phyloP scores from a whole-genome alignment of 2,113 vertebrate species.

The Numida meleagris region DNA sequence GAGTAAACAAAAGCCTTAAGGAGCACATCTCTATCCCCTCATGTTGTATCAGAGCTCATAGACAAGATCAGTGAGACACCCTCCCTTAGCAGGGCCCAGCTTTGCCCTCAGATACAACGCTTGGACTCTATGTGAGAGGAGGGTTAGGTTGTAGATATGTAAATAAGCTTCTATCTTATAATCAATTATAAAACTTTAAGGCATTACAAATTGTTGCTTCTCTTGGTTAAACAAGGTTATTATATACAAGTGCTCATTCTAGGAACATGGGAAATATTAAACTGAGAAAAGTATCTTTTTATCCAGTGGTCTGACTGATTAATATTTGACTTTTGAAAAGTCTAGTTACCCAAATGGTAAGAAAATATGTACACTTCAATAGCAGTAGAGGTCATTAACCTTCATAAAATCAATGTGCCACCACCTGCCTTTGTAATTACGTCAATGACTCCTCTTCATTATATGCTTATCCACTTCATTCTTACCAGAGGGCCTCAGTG shows the following conservation, averaged over 20 bases:
- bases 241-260: not conserved
- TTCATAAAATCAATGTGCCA: conserved; percentile 19
- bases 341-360: conserved; percentile 26
- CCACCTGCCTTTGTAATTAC: conserved; percentile 34
- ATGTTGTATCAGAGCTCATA: not conserved
- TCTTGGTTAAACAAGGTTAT: not conserved
- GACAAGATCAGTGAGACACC: not conserved
- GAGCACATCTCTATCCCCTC: not conserved
- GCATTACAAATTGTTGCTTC: not conserved
- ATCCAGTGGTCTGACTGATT: not conserved
- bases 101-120: not conserved
- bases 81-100: not conserved
- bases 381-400: not conserved
- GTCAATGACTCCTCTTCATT: conserved; percentile 40
- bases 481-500: not conserved
- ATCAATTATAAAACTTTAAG: not conserved
- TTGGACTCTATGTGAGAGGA: not conserved
- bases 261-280: not conserved
- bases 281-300: not conserved
- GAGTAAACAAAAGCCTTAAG: not conserved
- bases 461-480: not conserved
- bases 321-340: conserved; percentile 30
- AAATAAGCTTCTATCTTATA: not conserved
- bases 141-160: not conserved
- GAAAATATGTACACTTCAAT: conserved; percentile 11